Percentiles rank a stretch among this genome's conserved stretches.
Evolutionary conservation across 2,797 vertebrate genomes (phyloP).

Genomic region (Arrhamphus sclerolepis): DNA sequence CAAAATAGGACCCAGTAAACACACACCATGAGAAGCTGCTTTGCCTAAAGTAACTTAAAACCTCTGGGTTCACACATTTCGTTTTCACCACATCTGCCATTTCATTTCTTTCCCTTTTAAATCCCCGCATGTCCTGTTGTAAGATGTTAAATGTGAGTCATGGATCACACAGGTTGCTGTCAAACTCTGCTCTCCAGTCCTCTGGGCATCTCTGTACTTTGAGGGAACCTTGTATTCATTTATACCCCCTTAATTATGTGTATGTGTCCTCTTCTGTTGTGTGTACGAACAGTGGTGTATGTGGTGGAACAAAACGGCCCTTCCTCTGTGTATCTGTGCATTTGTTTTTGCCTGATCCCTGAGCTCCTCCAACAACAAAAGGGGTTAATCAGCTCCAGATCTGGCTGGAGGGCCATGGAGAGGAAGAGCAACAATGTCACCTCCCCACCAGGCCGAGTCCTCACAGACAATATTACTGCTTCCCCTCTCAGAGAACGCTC

Average conservation of each 20-base stretch:
- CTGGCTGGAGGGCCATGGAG: slow-evolving; percentile 37
- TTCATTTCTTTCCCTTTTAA: slow-evolving; percentile 39
- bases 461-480: slow-evolving; percentile 18
- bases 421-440: slow-evolving; percentile 50
- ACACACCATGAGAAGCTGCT: slow-evolving; percentile 11
- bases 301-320: slow-evolving; percentile 4
- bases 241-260: not conserved
- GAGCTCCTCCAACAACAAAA: slow-evolving; percentile 28
- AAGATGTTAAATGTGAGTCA: slow-evolving; percentile 52
- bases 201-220: slow-evolving; percentile 34
- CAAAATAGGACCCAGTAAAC: slow-evolving; percentile 15
- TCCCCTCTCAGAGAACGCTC: not conserved
- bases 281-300: not conserved
- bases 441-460: slow-evolving; percentile 25
- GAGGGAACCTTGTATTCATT: slow-evolving; percentile 28
- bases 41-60: slow-evolving; percentile 34
- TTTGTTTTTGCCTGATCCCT: slow-evolving; percentile 28
- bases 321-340: slow-evolving; percentile 13
- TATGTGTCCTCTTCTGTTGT: not conserved
- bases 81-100: slow-evolving; percentile 52
- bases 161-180: slow-evolving; percentile 44
- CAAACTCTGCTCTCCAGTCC: slow-evolving; percentile 29
- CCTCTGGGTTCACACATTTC: slow-evolving; percentile 12
- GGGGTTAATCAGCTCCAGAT: slow-evolving; percentile 50
- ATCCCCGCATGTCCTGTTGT: slow-evolving; percentile 57